Conservation (phyloP, 2,888 invertebrate species). For the Cremastinae sp. region DNA sequence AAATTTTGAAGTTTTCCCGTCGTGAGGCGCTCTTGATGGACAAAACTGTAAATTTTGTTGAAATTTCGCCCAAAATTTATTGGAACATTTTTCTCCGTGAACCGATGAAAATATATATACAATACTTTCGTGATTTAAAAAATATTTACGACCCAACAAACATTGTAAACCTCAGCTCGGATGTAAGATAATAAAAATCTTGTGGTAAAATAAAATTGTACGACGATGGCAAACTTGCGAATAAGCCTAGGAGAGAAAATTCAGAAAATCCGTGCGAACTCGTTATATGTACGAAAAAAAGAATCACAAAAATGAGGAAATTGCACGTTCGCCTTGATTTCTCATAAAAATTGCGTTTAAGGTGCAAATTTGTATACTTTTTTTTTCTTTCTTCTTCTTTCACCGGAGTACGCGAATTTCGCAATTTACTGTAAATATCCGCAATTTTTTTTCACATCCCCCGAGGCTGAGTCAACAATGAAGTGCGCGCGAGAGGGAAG, state of each 20-base stretch:
- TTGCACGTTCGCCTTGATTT: conserved; percentile 9
- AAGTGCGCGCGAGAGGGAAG: conserved; percentile 28
- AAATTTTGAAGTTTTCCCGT: too few relatives aligned
- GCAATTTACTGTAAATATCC: conserved; percentile 32
- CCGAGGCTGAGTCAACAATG: conserved; percentile 36
- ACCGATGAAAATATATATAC: too few relatives aligned
- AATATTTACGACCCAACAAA: too few relatives aligned
- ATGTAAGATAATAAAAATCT: too few relatives aligned
- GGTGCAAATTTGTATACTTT: conserved; percentile 28
- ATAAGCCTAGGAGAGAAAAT: neutral
- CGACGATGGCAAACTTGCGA: neutral
- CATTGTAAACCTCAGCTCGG: too few relatives aligned
- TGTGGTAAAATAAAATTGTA: too few relatives aligned
- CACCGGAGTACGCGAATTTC: conserved; percentile 22
- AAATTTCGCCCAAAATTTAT: too few relatives aligned
- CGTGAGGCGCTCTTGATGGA: too few relatives aligned
- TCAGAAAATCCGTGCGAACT: neutral
- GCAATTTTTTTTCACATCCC: neutral
- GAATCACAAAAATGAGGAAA: neutral
- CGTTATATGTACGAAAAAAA: neutral
- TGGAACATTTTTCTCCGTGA: too few relatives aligned
- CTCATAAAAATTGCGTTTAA: conserved; percentile 24
- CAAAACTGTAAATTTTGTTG: too few relatives aligned
- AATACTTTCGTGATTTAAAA: too few relatives aligned
- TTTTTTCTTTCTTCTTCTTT: conserved; percentile 7